These are phyloP conservation scores for Strigamia transsilvanica DNA, from an alignment of 2,888 invertebrate genomes.

Conservation along the genomic window DNA sequence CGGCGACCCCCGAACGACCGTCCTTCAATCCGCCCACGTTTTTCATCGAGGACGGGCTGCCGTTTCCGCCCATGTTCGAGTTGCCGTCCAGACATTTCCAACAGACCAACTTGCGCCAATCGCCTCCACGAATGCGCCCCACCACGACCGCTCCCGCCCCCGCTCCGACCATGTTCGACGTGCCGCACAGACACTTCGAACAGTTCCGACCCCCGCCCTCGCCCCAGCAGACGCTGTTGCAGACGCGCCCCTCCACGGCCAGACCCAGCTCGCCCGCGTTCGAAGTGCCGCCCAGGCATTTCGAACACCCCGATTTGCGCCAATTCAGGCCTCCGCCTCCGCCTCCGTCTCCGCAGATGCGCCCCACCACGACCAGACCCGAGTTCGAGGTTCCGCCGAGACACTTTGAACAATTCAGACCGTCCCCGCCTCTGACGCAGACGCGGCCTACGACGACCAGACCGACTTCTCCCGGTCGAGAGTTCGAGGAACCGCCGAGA, in stretches of 20 bases:
- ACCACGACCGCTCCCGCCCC: too few relatives aligned
- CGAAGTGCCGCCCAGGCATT: constrained; percentile 20
- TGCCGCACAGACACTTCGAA: background rate
- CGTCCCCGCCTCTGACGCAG: background rate
- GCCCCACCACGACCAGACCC: background rate
- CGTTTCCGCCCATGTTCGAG: background rate
- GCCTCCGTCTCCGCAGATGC: background rate
- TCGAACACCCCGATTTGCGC: background rate
- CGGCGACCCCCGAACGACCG: background rate
- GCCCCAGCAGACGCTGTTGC: background rate
- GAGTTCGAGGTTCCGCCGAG: too few relatives aligned
- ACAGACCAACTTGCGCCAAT: background rate
- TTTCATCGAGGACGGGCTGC: constrained; percentile 26
- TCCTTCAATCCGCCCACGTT: constrained; percentile 27
- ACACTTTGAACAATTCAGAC: background rate
- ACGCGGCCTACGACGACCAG: constrained; percentile 18
- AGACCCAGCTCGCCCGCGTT: background rate
- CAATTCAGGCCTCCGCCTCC: background rate
- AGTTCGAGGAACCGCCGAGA: background rate
- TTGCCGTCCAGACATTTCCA: constrained; percentile 6
- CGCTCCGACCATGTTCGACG: background rate
- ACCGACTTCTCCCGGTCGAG: background rate
- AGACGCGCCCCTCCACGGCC: constrained; percentile 13
- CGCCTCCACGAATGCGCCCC: background rate
- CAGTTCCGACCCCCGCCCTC: constrained; percentile 13